Percentiles rank a stretch among this genome's conserved stretches.
These are phyloP conservation scores for Nemotelus nigrinus DNA, from an alignment of 2,888 invertebrate genomes.

Conservation along the genomic window DNA sequence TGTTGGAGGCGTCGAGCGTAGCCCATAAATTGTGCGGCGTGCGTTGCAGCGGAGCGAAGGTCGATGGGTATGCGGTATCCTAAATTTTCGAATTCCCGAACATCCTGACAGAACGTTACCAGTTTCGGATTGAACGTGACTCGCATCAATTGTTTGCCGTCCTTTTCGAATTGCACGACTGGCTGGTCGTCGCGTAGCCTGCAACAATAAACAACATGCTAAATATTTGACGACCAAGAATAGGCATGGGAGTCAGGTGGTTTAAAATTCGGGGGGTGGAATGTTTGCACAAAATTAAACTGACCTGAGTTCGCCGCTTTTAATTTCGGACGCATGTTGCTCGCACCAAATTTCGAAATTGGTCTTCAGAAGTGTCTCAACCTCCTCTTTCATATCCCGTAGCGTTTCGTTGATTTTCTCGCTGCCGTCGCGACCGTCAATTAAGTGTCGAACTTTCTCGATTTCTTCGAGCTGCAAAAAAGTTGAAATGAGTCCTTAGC, in stretches of 20 bases:
- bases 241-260: background rate
- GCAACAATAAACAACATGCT: background rate
- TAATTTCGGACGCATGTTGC: constrained; percentile 60
- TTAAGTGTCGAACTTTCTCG: constrained; percentile 62
- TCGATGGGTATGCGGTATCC: constrained; percentile 81
- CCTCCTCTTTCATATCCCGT: constrained; percentile 63
- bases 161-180: constrained; percentile 79
- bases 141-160: constrained; percentile 78
- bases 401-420: constrained; percentile 62
- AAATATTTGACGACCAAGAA: background rate
- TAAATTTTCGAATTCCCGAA: constrained; percentile 84
- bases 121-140: constrained; percentile 92
- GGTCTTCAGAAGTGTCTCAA: constrained; percentile 61
- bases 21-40: constrained; percentile 81
- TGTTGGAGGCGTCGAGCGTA: constrained; percentile 91
- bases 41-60: constrained; percentile 75
- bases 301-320: constrained; percentile 62
- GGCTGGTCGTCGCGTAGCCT: constrained; percentile 75
- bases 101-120: constrained; percentile 85
- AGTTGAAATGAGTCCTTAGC: no score
- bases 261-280: background rate
- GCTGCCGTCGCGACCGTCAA: constrained; percentile 62
- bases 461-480: constrained; percentile 60
- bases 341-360: constrained; percentile 65
- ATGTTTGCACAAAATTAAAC: background rate